Conservation (phyloP, 1,140 invertebrate genomes). For the Copidosoma floridanum region DNA sequence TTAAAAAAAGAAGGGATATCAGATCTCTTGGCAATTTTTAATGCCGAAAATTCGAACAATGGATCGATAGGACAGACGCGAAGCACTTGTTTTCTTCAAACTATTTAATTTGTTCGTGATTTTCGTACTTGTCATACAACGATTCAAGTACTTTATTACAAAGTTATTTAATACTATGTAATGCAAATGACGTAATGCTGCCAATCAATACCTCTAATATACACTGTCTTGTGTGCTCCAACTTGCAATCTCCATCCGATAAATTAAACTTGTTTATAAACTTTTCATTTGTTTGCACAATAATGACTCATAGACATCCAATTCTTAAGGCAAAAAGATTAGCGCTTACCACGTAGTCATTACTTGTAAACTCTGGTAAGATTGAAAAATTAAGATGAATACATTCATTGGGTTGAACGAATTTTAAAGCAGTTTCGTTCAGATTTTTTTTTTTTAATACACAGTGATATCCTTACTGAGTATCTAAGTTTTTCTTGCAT, state of each 20-base stretch:
- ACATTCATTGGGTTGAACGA: constrained; percentile 28
- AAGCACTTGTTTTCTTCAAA: too few relatives aligned
- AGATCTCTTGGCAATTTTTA: constrained; percentile 31
- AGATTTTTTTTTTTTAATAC: constrained; percentile 22
- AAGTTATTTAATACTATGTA: constrained; percentile 9
- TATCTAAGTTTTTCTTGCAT: too few relatives aligned
- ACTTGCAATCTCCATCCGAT: too few relatives aligned
- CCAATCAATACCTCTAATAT: constrained; percentile 12
- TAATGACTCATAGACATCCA: constrained; percentile 37
- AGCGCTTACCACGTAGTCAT: constrained; percentile 20
- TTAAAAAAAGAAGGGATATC: constrained; percentile 34
- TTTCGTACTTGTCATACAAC: too few relatives aligned
- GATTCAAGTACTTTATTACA: too few relatives aligned
- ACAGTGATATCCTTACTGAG: constrained; percentile 10
- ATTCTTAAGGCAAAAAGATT: constrained; percentile 14
- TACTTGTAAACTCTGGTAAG: constrained; percentile 27
- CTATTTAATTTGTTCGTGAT: too few relatives aligned
- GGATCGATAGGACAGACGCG: constrained; percentile 42
- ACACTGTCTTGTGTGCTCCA: constrained; percentile 33
- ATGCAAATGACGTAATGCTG: constrained; percentile 4
- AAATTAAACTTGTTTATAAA: constrained; percentile 36
- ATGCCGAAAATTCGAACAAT: constrained; percentile 39
- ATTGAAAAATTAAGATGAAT: constrained; percentile 26
- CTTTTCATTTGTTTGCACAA: constrained; percentile 43
- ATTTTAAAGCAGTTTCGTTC: constrained; percentile 33